Evolutionary conservation across 64 coral and sea anemone genomes (phyloP).

Genomic region (Stichodactyla helianthus): DNA sequence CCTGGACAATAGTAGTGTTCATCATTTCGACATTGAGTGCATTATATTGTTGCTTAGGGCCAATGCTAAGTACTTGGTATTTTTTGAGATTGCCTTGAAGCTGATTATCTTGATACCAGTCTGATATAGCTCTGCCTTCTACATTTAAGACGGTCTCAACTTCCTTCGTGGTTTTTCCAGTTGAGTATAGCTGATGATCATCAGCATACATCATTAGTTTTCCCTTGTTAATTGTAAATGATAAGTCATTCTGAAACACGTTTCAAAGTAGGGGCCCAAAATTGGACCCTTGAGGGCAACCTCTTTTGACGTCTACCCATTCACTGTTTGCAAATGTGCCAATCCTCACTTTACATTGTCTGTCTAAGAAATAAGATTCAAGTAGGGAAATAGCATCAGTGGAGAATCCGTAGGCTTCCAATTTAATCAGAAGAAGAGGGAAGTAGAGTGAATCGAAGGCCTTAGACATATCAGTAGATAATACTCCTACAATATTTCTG

Average conservation of each 20-base stretch:
- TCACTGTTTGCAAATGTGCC: not conserved
- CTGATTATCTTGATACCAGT: conserved; percentile 27
- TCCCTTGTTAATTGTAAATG: not conserved
- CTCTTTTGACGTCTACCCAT: conserved; percentile 6
- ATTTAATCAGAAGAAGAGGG: conserved; percentile 4
- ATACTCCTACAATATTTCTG: not conserved
- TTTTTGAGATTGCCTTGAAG: too few species aligned
- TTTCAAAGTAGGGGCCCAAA: conserved; percentile 42
- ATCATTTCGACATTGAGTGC: too few species aligned
- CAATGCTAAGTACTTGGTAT: too few species aligned
- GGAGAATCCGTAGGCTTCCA: conserved; percentile 25
- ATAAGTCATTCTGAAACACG: conserved; percentile 43
- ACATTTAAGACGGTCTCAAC: not conserved
- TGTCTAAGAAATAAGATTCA: conserved; percentile 29
- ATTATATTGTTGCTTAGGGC: too few species aligned
- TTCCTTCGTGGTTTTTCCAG: not conserved
- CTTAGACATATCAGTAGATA: conserved; percentile 32
- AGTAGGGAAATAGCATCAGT: conserved; percentile 1
- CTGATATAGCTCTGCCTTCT: conserved; percentile 12
- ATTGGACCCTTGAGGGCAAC: conserved; percentile 40
- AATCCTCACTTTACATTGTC: conserved; percentile 6
- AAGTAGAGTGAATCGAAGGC: conserved; percentile 38
- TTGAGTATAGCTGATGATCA: conserved; percentile 10
- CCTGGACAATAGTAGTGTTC: too few species aligned
- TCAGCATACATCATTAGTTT: conserved; percentile 10